Conservation (phyloP, 1,140 invertebrate species). For the Eriosoma lanigerum region DNA sequence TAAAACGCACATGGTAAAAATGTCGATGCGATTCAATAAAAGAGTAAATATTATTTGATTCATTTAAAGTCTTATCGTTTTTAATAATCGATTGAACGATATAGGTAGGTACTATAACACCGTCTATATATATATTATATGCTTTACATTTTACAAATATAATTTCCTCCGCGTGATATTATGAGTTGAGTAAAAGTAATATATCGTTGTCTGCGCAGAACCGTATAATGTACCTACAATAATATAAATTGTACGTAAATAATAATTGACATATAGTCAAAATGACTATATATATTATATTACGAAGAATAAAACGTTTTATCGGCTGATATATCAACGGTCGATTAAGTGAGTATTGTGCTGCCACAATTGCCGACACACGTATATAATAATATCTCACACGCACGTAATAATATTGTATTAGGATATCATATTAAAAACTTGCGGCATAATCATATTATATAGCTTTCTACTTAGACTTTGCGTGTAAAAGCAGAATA, state of each 20-base stretch:
- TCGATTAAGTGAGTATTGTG: constrained; percentile 10
- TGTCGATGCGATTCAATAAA: too few relatives aligned
- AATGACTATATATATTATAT: neutral
- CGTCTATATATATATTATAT: too few relatives aligned
- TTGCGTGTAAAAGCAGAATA: neutral
- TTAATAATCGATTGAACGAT: too few relatives aligned
- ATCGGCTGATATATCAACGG: neutral
- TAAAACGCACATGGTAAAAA: too few relatives aligned
- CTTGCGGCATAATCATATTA: neutral
- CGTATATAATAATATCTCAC: neutral
- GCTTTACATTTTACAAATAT: too few relatives aligned
- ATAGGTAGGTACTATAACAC: neutral
- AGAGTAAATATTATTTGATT: too few relatives aligned
- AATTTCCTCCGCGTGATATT: too few relatives aligned
- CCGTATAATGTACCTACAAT: neutral
- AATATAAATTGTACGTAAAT: neutral
- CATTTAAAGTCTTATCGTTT: too few relatives aligned
- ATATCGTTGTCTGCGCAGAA: too few relatives aligned
- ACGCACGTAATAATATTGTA: neutral
- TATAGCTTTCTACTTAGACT: constrained; percentile 19
- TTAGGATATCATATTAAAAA: neutral
- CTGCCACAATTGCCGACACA: neutral
- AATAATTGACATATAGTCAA: neutral
- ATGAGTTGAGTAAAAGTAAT: too few relatives aligned
- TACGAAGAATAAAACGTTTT: constrained; percentile 14